These are phyloP conservation scores for Lepus oiostolus DNA, from an alignment of 2,797 vertebrate genomes.

Conservation along the genomic window DNA sequence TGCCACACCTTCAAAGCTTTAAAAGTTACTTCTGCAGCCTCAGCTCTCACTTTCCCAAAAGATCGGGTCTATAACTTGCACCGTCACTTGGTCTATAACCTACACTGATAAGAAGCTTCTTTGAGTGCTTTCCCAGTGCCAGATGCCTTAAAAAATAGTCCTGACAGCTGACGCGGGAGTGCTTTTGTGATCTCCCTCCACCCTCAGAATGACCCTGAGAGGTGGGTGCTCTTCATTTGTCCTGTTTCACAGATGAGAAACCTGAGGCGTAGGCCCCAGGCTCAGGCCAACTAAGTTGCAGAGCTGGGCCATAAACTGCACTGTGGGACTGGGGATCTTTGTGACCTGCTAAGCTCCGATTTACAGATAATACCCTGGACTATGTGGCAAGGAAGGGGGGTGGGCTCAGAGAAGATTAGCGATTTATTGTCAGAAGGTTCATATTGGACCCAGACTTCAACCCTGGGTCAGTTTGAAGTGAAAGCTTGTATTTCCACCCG, in stretches of 20 bases:
- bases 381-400: neutral
- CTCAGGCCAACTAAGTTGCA: neutral
- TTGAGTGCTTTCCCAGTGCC: conserved; percentile 1
- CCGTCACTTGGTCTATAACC: neutral
- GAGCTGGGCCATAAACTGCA: neutral
- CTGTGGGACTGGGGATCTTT: neutral
- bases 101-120: conserved; percentile 35
- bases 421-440: neutral
- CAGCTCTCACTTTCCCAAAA: neutral
- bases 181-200: neutral
- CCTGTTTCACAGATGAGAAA: conserved; percentile 28
- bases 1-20: neutral
- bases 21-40: conserved; percentile 54
- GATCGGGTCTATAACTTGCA: neutral
- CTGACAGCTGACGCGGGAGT: neutral
- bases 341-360: neutral
- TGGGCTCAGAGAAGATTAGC: neutral
- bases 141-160: neutral
- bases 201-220: neutral
- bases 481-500: conserved; percentile 38
- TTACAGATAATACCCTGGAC: neutral
- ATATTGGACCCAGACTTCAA: conserved; percentile 45
- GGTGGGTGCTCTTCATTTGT: neutral
- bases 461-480: conserved; percentile 16
- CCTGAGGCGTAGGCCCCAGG: neutral